These are phyloP conservation scores for Echeneis naucrates DNA, from an alignment of 2,797 vertebrate species.

Conservation along the genomic window DNA sequence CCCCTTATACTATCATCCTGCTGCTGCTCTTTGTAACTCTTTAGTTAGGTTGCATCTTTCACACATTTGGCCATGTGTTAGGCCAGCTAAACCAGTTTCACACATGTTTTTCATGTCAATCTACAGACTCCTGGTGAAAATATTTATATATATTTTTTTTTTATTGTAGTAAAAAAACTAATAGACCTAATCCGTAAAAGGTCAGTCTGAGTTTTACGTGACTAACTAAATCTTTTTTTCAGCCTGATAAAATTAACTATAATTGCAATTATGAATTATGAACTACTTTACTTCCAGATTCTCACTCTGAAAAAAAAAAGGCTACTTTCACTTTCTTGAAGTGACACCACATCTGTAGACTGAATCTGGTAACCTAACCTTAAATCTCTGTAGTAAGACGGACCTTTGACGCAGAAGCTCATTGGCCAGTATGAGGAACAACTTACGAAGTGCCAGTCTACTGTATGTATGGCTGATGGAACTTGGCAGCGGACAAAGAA, in stretches of 20 bases:
- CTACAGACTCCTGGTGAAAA: neutral
- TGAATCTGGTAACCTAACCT: slow-evolving; percentile 42
- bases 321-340: slow-evolving; percentile 25
- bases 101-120: too few relatives aligned
- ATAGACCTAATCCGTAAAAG: neutral
- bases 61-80: neutral
- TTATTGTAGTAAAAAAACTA: too few relatives aligned
- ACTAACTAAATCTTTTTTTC: neutral
- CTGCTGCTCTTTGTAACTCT: neutral
- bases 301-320: neutral
- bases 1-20: slow-evolving; percentile 2
- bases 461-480: slow-evolving; percentile 66
- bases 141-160: too few relatives aligned
- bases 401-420: slow-evolving; percentile 47
- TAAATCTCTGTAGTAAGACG: slow-evolving; percentile 35
- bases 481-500: slow-evolving; percentile 66
- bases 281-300: neutral
- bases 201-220: neutral
- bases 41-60: neutral
- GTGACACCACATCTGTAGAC: neutral
- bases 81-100: slow-evolving; percentile 1
- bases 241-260: neutral
- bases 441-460: slow-evolving; percentile 49
- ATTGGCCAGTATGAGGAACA: slow-evolving; percentile 40
- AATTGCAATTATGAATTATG: neutral